phyloP scores from a whole-genome alignment of 2,888 invertebrate genomes.

The Ennomos quercinarius region DNA sequence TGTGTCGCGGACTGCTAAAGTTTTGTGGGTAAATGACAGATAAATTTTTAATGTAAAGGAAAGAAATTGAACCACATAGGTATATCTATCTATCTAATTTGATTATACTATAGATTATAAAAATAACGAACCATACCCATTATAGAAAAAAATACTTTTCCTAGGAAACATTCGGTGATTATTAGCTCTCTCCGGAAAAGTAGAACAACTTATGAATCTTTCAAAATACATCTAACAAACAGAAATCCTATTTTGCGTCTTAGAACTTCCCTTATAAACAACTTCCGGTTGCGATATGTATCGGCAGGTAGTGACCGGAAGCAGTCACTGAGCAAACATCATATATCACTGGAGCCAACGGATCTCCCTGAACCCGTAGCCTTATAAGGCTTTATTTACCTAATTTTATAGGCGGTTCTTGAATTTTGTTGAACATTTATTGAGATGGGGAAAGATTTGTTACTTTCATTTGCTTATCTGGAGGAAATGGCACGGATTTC shows the following conservation, averaged over 20 bases:
- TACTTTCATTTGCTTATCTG: not conserved
- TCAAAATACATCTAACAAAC: no score
- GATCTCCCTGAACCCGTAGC: slow-evolving; percentile 2
- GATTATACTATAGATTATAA: no score
- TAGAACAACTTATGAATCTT: no score
- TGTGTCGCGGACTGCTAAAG: no score
- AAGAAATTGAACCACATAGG: no score
- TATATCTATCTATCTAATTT: no score
- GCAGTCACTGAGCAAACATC: slow-evolving; percentile 20
- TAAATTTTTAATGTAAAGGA: no score
- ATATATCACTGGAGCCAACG: slow-evolving; percentile 16
- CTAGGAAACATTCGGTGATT: no score
- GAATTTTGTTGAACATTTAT: slow-evolving; percentile 7
- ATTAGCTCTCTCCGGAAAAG: no score
- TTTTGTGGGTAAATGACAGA: no score
- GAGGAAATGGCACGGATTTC: not conserved
- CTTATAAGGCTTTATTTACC: slow-evolving; percentile 7
- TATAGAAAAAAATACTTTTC: no score
- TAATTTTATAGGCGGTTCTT: slow-evolving; percentile 5
- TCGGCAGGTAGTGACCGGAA: slow-evolving; percentile 23
- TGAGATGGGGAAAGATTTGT: slow-evolving; percentile 1
- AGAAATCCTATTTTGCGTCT: not conserved
- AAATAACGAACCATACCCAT: no score
- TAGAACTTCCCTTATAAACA: slow-evolving; percentile 4
- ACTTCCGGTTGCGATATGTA: slow-evolving; percentile 10